These are phyloP conservation scores for Drosophila quadrilineata DNA, from an alignment of 1,140 invertebrate genomes.

Conservation along the genomic window DNA sequence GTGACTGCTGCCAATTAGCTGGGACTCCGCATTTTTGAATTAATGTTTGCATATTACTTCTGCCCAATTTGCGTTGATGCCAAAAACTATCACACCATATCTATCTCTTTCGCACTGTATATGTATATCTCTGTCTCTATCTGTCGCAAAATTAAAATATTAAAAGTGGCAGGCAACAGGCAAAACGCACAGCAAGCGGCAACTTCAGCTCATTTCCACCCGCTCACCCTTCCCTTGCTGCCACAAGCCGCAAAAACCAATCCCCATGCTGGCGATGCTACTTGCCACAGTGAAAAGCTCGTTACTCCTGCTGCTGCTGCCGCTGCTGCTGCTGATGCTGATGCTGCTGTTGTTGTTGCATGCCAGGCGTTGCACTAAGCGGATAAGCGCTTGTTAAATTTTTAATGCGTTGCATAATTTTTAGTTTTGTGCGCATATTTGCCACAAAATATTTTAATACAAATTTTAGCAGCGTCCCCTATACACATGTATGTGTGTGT, in stretches of 20 bases:
- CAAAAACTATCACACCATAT: slow-evolving; percentile 11
- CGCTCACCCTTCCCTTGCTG: neutral
- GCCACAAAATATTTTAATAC: slow-evolving; percentile 70
- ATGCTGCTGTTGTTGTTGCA: no score
- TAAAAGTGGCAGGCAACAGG: slow-evolving; percentile 56
- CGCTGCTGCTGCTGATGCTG: no score
- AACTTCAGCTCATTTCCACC: neutral
- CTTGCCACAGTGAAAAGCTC: no score
- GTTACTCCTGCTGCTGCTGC: neutral
- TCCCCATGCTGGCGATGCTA: neutral
- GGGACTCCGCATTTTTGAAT: slow-evolving; percentile 39
- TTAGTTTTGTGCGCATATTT: slow-evolving; percentile 64
- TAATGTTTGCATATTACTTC: slow-evolving; percentile 74
- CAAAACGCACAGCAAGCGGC: slow-evolving; percentile 32
- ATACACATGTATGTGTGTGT: slow-evolving; percentile 3
- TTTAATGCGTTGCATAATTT: slow-evolving; percentile 79
- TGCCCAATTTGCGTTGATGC: slow-evolving; percentile 69
- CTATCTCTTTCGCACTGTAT: no score
- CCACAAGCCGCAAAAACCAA: neutral
- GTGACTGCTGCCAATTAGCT: slow-evolving; percentile 68
- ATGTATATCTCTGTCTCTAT: no score
- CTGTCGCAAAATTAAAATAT: slow-evolving; percentile 79
- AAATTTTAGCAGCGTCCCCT: no score
- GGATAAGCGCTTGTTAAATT: slow-evolving; percentile 79
- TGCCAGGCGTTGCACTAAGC: slow-evolving; percentile 67